Evolutionary conservation across 2,888 invertebrate genomes (phyloP).

Genomic region (Empis livida): DNA sequence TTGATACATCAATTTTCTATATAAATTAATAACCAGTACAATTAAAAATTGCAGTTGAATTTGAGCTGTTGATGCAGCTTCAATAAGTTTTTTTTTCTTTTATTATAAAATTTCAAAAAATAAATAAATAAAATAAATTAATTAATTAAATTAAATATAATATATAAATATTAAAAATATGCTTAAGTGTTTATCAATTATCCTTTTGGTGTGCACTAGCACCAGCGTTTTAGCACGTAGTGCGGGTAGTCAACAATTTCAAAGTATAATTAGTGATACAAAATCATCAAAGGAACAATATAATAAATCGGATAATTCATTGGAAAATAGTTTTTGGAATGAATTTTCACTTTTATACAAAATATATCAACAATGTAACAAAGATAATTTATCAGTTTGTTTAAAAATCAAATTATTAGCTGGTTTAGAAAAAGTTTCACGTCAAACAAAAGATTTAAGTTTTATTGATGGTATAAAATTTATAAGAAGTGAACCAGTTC

Average conservation of each 20-base stretch:
- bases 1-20: background rate
- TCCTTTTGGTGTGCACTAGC: background rate
- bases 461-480: slow-evolving; percentile 64
- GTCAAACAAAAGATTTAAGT: slow-evolving; percentile 46
- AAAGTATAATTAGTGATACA: background rate
- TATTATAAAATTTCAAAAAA: no score
- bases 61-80: background rate
- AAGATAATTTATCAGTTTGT: slow-evolving; percentile 55
- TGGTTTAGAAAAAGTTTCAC: slow-evolving; percentile 58
- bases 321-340: slow-evolving; percentile 20
- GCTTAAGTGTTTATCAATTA: no score
- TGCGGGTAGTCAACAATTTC: background rate
- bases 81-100: background rate
- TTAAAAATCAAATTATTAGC: slow-evolving; percentile 68
- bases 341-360: slow-evolving; percentile 63
- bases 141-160: background rate
- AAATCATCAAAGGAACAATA: background rate
- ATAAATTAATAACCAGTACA: background rate
- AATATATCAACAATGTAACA: slow-evolving; percentile 68
- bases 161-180: background rate
- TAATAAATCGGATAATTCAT: background rate
- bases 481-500: slow-evolving; percentile 47
- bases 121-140: background rate
- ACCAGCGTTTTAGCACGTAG: background rate
- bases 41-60: background rate